Percentiles rank a stretch among this genome's conserved stretches.
These are phyloP conservation scores for Tachycineta bicolor DNA, from an alignment of 2,113 vertebrate species.

Conservation along the genomic window DNA sequence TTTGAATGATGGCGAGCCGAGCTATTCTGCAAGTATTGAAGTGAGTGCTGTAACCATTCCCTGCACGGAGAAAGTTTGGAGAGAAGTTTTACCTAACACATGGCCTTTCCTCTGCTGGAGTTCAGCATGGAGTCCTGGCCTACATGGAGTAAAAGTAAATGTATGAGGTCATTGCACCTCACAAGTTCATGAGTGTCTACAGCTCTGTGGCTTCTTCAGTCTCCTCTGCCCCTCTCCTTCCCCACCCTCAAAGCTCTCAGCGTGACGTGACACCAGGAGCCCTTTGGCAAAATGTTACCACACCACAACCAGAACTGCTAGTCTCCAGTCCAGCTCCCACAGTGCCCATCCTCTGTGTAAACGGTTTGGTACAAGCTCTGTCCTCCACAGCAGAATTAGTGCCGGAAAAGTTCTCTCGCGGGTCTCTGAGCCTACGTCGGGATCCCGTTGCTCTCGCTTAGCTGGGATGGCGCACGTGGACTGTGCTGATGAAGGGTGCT, in stretches of 20 bases:
- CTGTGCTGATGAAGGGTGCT: conserved; percentile 1
- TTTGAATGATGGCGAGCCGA: not conserved
- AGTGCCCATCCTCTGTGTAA: not conserved
- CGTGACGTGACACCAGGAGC: fast-evolving
- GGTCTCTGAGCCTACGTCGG: fast-evolving
- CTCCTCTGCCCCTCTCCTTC: not conserved
- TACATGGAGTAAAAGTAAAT: not conserved
- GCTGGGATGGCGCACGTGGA: not conserved
- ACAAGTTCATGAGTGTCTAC: fast-evolving
- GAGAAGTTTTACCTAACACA: not conserved
- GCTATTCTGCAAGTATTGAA: not conserved
- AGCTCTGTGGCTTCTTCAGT: not conserved
- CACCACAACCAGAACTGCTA: not conserved
- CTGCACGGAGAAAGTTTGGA: not conserved
- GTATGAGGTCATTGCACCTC: fast-evolving
- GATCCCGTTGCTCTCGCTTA: not conserved
- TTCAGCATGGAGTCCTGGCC: not conserved
- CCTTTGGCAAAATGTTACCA: not conserved
- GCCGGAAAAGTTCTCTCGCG: not conserved
- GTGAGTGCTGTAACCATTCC: not conserved
- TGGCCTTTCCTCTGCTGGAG: not conserved
- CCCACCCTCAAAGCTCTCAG: not conserved
- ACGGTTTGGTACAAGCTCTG: not conserved
- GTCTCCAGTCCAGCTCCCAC: not conserved
- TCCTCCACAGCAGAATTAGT: not conserved